Evolutionary conservation across 30 jellyfish, hydroid and myxozoan genomes (phyloP).

Genomic region (Aurelia sp.): DNA sequence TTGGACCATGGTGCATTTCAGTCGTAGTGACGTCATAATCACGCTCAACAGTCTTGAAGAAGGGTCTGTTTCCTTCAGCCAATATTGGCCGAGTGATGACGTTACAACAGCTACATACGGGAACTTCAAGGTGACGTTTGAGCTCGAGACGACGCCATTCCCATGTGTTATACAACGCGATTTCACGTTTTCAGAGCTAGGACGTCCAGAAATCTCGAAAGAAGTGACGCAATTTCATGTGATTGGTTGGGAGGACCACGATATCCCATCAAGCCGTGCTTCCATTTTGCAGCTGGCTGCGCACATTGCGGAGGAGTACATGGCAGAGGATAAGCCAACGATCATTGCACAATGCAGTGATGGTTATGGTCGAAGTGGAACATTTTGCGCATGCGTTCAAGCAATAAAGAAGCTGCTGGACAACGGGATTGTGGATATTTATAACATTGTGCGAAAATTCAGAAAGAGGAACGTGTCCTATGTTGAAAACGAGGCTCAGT

Average conservation of each 20-base stretch:
- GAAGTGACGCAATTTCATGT: conserved; percentile 79
- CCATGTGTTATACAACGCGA: conserved; percentile 73
- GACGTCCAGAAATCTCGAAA: conserved; percentile 27
- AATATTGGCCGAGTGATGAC: conserved; percentile 68
- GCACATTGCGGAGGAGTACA: conserved; percentile 32
- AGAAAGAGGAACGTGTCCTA: conserved; percentile 39
- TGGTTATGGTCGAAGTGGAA: conserved; percentile 88
- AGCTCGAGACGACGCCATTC: conserved; percentile 66
- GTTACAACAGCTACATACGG: conserved; percentile 41
- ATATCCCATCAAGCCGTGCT: conserved; percentile 49
- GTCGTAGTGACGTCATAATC: conserved; percentile 63
- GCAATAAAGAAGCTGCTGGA: conserved; percentile 39
- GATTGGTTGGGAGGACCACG: conserved; percentile 72
- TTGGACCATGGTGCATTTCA: conserved; percentile 80
- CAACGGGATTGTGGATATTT: conserved; percentile 57
- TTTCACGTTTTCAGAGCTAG: conserved; percentile 35
- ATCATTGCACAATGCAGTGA: conserved; percentile 84
- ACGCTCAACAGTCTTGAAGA: conserved; percentile 72
- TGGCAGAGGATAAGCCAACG: conserved; percentile 61
- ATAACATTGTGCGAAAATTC: conserved; percentile 34
- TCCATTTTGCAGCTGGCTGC: conserved; percentile 48
- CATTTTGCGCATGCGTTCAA: conserved; percentile 52
- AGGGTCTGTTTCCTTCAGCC: conserved; percentile 35
- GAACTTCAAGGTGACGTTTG: conserved; percentile 47
- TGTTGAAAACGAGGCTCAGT: conserved; percentile 69